Base-by-base conservation (phyloP, 1,140 invertebrate species). In the Ganaspis sp. region DNA sequence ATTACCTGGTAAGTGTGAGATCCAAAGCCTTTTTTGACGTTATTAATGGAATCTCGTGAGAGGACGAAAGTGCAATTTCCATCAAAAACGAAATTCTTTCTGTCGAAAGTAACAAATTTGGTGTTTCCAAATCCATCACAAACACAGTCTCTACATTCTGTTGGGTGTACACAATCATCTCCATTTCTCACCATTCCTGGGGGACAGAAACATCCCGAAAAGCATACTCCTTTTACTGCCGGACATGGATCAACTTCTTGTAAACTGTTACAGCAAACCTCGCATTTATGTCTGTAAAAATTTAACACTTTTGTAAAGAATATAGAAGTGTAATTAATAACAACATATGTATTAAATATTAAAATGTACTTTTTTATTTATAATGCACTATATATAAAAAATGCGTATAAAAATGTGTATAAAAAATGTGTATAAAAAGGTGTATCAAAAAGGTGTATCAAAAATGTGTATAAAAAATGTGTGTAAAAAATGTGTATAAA, bases 171-270 rank as follows among this genome's bases (percentile, higher is more conserved):
- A 82, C 96, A 97, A 5, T 90, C 87, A 8, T 95, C 92, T 8
- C 93, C 94, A 82, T 94, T 93, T 0, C 95, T 91, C 0, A 97
- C 94, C 21, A 93, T 92, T 58, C 96, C 96, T 54, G 95, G 93
- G 0, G 96, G 95, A 85, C 96, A 97, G 88, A 96, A 97, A 88
- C 96, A 97, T 40, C 96, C 96, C 0, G 95, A 92, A 86, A 96
- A 95, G 86, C 96, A 97, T 12, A 93, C 91, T 11, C 94, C 93
- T 0, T 93, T 90, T 49, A 94, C 90, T 23, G 90, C 79, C 0
- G 95, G 93, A 83, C 95, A 96, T 0, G 92, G 85, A 71, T 94
- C 91, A 8, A 91, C 88, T 38, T 93, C 88, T 42, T 92, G 90
- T 38, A 95, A 80, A 73, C 93, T 93, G 69, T 93, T 92, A 83